These are phyloP conservation scores for Melanaphis sacchari DNA, from an alignment of 1,140 invertebrate genomes.

Conservation along the genomic window DNA sequence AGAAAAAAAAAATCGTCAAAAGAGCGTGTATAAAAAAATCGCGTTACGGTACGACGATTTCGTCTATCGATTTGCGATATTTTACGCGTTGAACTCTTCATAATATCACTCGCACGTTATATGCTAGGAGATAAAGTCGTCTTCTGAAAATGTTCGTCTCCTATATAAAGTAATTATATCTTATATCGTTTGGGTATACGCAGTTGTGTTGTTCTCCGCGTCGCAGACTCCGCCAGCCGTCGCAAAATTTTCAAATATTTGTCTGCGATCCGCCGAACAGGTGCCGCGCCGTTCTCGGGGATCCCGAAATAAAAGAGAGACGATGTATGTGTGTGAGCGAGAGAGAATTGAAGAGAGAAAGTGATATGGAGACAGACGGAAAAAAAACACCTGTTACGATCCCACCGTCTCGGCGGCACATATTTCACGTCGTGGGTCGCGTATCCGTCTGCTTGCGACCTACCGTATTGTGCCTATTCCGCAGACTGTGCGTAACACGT, in stretches of 20 bases:
- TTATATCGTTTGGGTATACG: not conserved
- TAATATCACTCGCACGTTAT: no score
- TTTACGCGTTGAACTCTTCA: no score
- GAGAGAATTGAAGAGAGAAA: not conserved
- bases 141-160: no score
- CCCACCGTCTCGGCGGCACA: conserved; percentile 47
- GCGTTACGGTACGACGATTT: no score
- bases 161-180: no score
- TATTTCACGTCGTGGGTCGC: conserved; percentile 51
- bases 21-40: no score
- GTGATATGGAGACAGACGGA: not conserved
- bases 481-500: conserved; percentile 48
- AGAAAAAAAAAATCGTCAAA: no score
- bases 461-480: conserved; percentile 44
- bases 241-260: conserved; percentile 48
- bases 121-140: no score
- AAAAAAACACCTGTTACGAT: conserved; percentile 55
- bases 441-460: conserved; percentile 49
- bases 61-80: no score
- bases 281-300: conserved; percentile 26
- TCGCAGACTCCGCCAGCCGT: not conserved
- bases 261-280: conserved; percentile 44
- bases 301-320: conserved; percentile 20
- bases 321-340: not conserved
- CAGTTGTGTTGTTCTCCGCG: not conserved